Base-by-base conservation (phyloP, 2,113 vertebrate genomes). In the Conger conger region DNA sequence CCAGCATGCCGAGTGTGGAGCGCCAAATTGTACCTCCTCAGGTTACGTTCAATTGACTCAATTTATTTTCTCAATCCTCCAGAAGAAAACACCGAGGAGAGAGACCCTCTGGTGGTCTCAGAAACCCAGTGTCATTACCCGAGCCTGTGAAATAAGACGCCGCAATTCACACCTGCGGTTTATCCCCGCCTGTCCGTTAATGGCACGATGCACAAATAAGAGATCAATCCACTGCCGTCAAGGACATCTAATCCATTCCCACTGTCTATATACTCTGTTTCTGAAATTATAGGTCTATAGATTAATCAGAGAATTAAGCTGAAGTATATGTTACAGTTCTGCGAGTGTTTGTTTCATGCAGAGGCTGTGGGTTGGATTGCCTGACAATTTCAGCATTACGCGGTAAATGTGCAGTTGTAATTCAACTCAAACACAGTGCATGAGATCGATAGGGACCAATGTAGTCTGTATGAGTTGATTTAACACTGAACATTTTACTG, bases 1-100 rank as follows among this genome's bases (percentile, higher is more conserved):
- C n/a, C 42, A 50, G 35, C 37, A 80, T 16, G 79, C 53, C 79
- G 63, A 54, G 53, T 81, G 57, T 33, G 30, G 33, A 20, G 40
- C 77, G 60, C 1, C 5, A 63, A 54, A 36, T 50, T 23, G 33
- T 20, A n/a, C 40, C 38, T 13, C 36, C 16, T 57, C 33, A 82
- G 35, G 33, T 33, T 30, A 13, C 27, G 42, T 81, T 78, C 60
- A 68, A 82, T 33, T 35, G 45, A 82, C 85, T 82, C 50, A 79
- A 36, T 27, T 79, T 53, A 81, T 73, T 81, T 53, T 50, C n/a
- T 85, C 38, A n/a, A 81, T 53, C 36, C n/a, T 85, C 38, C 16
- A 81, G 18, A 45, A 50, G 50, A 17, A 85, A 73, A 50, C 80
- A 30, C 35, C 4, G 3, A 60, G 17, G 35, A 23, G 2, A 57